Evolutionary conservation across 2,113 vertebrate species (phyloP).

Genomic region (Aldabrachelys gigantea): DNA sequence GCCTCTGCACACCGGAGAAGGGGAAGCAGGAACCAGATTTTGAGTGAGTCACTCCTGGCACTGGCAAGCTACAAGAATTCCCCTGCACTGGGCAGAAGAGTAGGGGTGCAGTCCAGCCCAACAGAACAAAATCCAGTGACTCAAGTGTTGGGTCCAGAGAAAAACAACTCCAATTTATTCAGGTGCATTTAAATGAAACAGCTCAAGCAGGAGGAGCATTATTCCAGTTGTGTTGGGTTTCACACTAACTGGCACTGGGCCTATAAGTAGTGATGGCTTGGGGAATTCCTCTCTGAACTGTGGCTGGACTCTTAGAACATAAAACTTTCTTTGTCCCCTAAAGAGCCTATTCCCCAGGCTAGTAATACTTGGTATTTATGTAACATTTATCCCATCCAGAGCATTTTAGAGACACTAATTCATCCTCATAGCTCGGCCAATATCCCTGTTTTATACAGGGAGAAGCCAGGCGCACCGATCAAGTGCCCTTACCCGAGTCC

Average conservation of each 20-base stretch:
- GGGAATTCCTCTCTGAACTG: background rate
- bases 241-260: background rate
- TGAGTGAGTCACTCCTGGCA: background rate
- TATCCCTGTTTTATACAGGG: background rate
- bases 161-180: background rate
- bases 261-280: background rate
- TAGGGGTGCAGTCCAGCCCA: background rate
- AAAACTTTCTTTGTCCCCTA: background rate
- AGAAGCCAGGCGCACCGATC: background rate
- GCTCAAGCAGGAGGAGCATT: background rate
- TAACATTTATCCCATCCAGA: background rate
- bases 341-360: background rate
- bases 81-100: background rate
- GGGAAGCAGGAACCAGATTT: background rate
- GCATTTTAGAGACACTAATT: background rate
- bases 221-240: background rate
- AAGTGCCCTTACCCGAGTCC: background rate
- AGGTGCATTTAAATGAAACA: background rate
- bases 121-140: background rate
- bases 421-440: background rate
- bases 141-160: background rate
- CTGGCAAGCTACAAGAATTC: background rate
- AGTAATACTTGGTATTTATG: background rate
- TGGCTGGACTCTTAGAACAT: background rate
- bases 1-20: background rate